Evolutionary conservation across 2,113 vertebrate species (phyloP), one percentile per base, ranked within the genome.

Genomic region (Cyanoderma ruficeps): DNA sequence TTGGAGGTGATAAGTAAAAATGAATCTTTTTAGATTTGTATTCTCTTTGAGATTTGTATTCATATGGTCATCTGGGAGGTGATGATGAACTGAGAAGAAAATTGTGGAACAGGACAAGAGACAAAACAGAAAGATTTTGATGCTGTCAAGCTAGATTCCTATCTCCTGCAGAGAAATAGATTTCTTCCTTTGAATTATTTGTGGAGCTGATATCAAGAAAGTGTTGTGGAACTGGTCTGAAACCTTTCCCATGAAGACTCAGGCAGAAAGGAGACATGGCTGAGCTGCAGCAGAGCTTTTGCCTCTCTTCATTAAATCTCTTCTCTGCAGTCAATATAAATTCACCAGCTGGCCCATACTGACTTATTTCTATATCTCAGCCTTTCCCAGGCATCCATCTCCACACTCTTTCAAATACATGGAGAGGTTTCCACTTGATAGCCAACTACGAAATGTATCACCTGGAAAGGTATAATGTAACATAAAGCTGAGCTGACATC

Each of bases 361-460:
- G 50, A 57, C 7, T 68, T 13, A 70, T 65, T 52, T 85, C 23
- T n/a, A 3, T 25, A 76, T 13, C 20, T 77, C 35, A 93, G 17
- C 7, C 6, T 74, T 87, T 77, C 15, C 3, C 18, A 68, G n/a
- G 16, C 21, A 67, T 70, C 21, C 9, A 39, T 8, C 7, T 74
- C 13, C 23, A 52, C 5, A 21, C 6, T 63, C 11, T n/a, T 92
- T 31, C 30, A 64, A 72, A 83, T 42, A 22, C 11, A 31, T 3
- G 0, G 13, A 50, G 63, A 70, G 15, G 10, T 16, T 16, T 75
- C 37, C 18, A 33, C 14, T 30, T n/a, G 16, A 11, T 72, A 63
- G 15, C 18, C 25, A 35, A 6, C 11, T 30, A 5, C 41, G 16
- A 17, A 70, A 85, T 0, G 0, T 9, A 23, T 47, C 46, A 55